A percentile compares a stretch with the other conserved stretches of the same genome.
Conservation (phyloP, 30 jellyfish, hydroid and myxozoan genomes). For the Mastigias papua region DNA sequence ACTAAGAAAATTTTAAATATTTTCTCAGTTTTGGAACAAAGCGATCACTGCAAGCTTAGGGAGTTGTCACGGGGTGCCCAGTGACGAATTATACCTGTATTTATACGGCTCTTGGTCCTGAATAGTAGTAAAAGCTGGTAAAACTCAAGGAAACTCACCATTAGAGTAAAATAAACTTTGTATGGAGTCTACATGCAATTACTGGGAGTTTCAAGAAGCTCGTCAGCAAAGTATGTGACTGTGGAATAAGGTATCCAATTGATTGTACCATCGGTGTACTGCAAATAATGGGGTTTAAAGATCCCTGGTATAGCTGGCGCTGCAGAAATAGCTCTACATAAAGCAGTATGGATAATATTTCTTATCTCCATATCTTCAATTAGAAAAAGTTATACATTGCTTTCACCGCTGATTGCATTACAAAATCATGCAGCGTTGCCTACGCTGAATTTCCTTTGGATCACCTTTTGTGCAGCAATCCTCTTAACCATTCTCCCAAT, state of each 20-base stretch:
- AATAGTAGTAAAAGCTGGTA: background rate
- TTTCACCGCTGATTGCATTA: background rate
- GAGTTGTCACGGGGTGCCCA: no score
- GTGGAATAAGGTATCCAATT: background rate
- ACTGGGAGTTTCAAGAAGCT: background rate
- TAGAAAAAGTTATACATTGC: background rate
- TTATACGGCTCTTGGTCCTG: no score
- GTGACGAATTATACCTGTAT: no score
- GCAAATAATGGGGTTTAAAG: background rate
- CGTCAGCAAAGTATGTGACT: background rate
- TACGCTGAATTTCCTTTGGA: background rate
- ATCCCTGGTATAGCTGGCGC: background rate
- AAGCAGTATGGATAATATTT: background rate
- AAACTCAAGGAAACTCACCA: background rate
- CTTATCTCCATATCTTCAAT: background rate
- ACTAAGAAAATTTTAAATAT: no score
- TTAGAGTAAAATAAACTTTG: background rate
- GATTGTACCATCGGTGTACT: background rate
- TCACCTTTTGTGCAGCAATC: background rate
- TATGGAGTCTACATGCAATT: background rate
- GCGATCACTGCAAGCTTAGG: no score
- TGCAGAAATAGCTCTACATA: background rate
- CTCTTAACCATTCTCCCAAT: background rate
- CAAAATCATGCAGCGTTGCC: background rate
- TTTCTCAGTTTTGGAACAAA: no score